These are phyloP conservation scores for Onthophagus sagittarius DNA, from an alignment of 2,888 invertebrate genomes.

Conservation along the genomic window DNA sequence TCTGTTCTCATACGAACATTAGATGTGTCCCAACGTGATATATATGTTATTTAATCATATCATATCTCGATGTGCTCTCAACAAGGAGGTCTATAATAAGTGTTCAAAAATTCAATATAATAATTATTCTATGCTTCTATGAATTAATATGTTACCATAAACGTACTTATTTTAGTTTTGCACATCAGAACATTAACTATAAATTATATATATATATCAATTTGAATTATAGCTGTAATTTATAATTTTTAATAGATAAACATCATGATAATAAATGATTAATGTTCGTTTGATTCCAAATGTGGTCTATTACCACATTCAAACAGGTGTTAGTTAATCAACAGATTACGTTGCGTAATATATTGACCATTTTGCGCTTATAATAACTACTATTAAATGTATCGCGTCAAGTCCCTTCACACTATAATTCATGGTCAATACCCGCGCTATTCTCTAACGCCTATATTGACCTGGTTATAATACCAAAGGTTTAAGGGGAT, in stretches of 20 bases:
- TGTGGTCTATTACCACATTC: neutral
- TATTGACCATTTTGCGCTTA: neutral
- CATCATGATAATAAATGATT: neutral
- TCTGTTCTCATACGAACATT: neutral
- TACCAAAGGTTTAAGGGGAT: neutral
- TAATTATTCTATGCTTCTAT: neutral
- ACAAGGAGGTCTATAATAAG: neutral
- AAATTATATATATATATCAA: too few relatives aligned
- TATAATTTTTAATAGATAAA: neutral
- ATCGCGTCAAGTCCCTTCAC: neutral
- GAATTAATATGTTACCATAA: too few relatives aligned
- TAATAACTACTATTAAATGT: neutral
- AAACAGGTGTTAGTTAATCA: neutral
- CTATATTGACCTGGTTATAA: neutral
- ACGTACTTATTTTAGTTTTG: too few relatives aligned
- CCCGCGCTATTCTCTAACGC: neutral
- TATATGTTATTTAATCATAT: neutral
- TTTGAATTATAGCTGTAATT: too few relatives aligned
- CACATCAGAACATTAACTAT: too few relatives aligned
- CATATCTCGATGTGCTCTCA: too few relatives aligned
- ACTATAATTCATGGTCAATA: neutral
- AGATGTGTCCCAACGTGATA: neutral
- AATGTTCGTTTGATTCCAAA: neutral
- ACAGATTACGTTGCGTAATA: neutral
- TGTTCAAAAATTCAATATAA: neutral